Conservation (phyloP, 2,797 vertebrate species). For the Gastrophryne carolinensis region DNA sequence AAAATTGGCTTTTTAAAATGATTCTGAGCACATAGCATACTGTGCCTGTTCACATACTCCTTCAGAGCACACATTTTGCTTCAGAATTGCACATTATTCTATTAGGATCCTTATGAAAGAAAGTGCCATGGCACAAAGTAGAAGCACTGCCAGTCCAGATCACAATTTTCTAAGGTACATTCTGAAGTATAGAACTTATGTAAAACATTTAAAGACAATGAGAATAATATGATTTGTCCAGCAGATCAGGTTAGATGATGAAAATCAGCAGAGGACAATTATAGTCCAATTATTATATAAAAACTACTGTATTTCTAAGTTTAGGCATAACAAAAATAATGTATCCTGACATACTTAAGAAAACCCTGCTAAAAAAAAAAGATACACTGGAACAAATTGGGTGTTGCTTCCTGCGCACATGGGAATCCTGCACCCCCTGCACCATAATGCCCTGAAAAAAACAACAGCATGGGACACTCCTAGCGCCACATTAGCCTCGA, state of each 20-base stretch:
- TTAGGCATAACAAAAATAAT: too few relatives aligned
- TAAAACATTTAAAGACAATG: neutral
- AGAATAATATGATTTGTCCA: neutral
- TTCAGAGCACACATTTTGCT: slow-evolving; percentile 4
- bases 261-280: too few relatives aligned
- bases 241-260: neutral
- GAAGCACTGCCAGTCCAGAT: neutral
- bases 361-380: too few relatives aligned
- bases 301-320: too few relatives aligned
- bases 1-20: slow-evolving; percentile 16
- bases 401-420: too few relatives aligned
- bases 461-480: too few relatives aligned
- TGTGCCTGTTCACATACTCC: slow-evolving; percentile 1
- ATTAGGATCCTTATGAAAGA: neutral
- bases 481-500: too few relatives aligned
- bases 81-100: slow-evolving; percentile 22
- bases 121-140: neutral
- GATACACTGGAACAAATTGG: too few relatives aligned
- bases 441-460: too few relatives aligned
- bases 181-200: neutral
- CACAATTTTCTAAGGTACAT: slow-evolving; percentile 3
- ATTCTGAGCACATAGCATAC: slow-evolving; percentile 11
- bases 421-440: too few relatives aligned
- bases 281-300: too few relatives aligned
- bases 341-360: too few relatives aligned